Base-by-base conservation (phyloP, 2,888 invertebrate species). In the Pachycephus smyrnensis region DNA sequence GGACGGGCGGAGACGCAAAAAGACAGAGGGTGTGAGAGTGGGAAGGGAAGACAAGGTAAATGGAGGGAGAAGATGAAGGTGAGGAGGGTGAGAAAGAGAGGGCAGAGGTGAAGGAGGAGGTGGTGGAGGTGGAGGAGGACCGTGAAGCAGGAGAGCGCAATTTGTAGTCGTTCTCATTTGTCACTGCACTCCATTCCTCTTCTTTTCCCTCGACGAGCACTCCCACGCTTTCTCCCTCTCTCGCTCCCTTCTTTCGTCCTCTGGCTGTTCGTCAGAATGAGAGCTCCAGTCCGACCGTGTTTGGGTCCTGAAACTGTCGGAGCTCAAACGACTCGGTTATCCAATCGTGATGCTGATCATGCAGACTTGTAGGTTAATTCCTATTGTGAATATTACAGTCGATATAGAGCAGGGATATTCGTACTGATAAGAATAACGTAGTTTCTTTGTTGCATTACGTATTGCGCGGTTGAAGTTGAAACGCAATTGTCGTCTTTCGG, bases 81-180 rank as follows among this genome's bases (percentile, higher is more conserved):
- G 69, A 37, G 37, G n/a, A 77, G 32, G 68, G 40, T 36, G 69
- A 78, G 77, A 82, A 74, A 79, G 79, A 79, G 82, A 77, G 81
- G 55, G 82, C 80, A 76, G 75, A 77, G 75, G 75, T 73, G 32
- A 12, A 33, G 23, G n/a, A 6, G 36, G 37, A 31, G 23, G 37
- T 23, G 37, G 87, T 86, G 86, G 88, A 85, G 85, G 84, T 84
- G 83, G 87, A 88, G 87, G 89, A 86, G 86, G 88, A 89, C 87
- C 86, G 88, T 88, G 87, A 88, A 86, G 85, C 86, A 84, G 88
- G 71, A 85, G 87, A 87, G 88, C 82, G 88, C 88, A 89, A 89
- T 89, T 89, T 89, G 88, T 88, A 87, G 86, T 86, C 85, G 88
- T 85, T 88, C 89, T 89, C 89, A 89, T 89, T 89, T 89, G 89